Percentiles rank a stretch among this genome's conserved stretches.
Conservation (phyloP, 1,140 invertebrate genomes). For the Olivierus martensii region DNA sequence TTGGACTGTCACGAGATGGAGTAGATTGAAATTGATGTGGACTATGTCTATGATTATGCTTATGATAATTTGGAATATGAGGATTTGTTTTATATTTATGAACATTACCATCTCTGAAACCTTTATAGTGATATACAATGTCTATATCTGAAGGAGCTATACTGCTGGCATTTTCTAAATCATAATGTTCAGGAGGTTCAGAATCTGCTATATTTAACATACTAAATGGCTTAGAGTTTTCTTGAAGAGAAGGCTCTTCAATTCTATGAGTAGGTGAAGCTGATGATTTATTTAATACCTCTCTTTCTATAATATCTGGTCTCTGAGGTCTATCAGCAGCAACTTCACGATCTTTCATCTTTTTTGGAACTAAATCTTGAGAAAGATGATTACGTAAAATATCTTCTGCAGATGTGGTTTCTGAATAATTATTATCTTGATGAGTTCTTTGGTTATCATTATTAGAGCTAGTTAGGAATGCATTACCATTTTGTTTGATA, state of each 20-base stretch:
- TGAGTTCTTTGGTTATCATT: conserved; percentile 23
- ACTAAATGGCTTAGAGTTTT: conserved; percentile 26
- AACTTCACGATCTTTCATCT: conserved; percentile 73
- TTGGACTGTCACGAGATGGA: conserved; percentile 39
- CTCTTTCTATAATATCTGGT: conserved; percentile 84
- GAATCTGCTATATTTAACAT: conserved; percentile 47
- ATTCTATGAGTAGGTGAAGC: conserved; percentile 26
- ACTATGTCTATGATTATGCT: conserved; percentile 28
- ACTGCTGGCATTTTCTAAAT: conserved; percentile 90
- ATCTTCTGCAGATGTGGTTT: conserved; percentile 31
- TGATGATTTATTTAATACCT: conserved; percentile 64
- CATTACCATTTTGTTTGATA: conserved; percentile 16
- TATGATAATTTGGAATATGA: conserved; percentile 26
- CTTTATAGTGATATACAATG: conserved; percentile 92
- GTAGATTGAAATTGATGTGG: conserved; percentile 37
- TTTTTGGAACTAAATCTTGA: conserved; percentile 46
- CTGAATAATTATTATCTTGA: conserved; percentile 28
- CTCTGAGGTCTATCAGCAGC: conserved; percentile 43
- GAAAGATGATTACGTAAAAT: conserved; percentile 35
- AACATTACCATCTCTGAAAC: conserved; percentile 61
- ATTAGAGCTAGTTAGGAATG: conserved; percentile 7
- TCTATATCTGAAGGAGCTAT: conserved; percentile 96
- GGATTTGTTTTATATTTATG: conserved; percentile 55
- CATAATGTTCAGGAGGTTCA: conserved; percentile 88
- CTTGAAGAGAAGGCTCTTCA: conserved; percentile 33